Conservation (phyloP, 1,140 invertebrate genomes). For the Eurosta solidaginis region DNA sequence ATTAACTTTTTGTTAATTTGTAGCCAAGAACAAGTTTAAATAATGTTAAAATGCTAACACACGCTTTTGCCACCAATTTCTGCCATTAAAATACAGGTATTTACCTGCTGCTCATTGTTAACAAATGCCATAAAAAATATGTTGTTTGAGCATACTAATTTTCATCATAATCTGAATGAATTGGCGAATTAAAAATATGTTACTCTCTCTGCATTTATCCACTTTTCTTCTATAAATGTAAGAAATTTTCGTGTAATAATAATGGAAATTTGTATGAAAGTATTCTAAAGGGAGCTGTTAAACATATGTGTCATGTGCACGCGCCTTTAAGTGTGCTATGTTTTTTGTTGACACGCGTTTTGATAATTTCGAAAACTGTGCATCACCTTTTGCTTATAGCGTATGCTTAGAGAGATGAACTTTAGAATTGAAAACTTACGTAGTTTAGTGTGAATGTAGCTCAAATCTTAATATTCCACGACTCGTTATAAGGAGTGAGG, state of each 20-base stretch:
- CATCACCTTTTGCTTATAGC: background rate
- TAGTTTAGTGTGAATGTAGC: too few relatives aligned
- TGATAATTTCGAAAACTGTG: background rate
- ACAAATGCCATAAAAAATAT: background rate
- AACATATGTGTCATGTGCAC: background rate
- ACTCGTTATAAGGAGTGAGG: too few relatives aligned
- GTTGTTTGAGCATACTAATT: background rate
- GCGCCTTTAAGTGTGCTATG: background rate
- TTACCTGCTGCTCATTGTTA: background rate
- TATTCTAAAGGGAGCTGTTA: background rate
- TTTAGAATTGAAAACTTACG: too few relatives aligned
- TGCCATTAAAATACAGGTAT: background rate
- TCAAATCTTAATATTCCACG: too few relatives aligned
- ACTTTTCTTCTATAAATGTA: background rate
- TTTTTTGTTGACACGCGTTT: background rate
- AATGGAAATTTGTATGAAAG: slow-evolving; percentile 6
- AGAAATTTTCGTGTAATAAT: background rate
- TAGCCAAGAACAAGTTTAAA: slow-evolving; percentile 14
- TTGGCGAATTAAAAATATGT: background rate
- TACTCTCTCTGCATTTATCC: too few relatives aligned
- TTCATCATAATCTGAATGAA: background rate
- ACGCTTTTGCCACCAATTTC: background rate
- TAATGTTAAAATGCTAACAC: background rate
- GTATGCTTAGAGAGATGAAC: too few relatives aligned
- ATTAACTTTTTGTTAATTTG: slow-evolving; percentile 31